Evolutionary conservation across 2,113 vertebrate genomes (phyloP), one percentile per base, ranked within the genome.

Genomic region (Chaenocephalus aceratus): DNA sequence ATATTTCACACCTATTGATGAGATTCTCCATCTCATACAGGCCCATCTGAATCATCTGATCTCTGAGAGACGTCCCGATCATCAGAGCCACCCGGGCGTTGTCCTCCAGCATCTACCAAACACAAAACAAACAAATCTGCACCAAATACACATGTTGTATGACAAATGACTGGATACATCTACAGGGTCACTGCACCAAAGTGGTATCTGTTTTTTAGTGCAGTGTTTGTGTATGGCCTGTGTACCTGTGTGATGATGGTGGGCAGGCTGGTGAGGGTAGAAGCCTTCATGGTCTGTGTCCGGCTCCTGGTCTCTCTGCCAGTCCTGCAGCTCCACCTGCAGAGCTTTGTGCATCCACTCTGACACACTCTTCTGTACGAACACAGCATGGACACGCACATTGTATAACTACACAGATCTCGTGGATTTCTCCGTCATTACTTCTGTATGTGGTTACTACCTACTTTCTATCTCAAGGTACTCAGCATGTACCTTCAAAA

Each of bases 321-420:
- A 99, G 84, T 99, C 98, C 18, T 96, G 96, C 74, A 96, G 93
- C 86, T 99, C 98, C 77, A 96, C 97, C 60, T 98, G 96, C 54
- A 99, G 82, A 2, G 96, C 96, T 86, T 97, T 99, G 79, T 96
- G 96, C 95, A 99, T 97, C 98, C 98, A 99, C 86, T 97, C 96
- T 0, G 96, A 93, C 15, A 99, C 94, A 0, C 93, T 97, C 53
- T 92, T 93, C 94, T 96, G 11, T 14, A 78, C 45, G 68, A 75
- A 10, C 49, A 30, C 46, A 34, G 72, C 70, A 74, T 0, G 14
- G 2, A 68, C 68, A 56, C 34, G 46, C 45, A 78, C 0, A 48
- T 12, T 30, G 2, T 13, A 15, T 26, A 2, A 73, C 2, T 41
- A 1, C 51, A 46, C 69, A 1, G 26, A 64, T 56, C 41, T 2